phyloP scores from a whole-genome alignment of 1,140 invertebrate genomes.

The Fopius arisanus region DNA sequence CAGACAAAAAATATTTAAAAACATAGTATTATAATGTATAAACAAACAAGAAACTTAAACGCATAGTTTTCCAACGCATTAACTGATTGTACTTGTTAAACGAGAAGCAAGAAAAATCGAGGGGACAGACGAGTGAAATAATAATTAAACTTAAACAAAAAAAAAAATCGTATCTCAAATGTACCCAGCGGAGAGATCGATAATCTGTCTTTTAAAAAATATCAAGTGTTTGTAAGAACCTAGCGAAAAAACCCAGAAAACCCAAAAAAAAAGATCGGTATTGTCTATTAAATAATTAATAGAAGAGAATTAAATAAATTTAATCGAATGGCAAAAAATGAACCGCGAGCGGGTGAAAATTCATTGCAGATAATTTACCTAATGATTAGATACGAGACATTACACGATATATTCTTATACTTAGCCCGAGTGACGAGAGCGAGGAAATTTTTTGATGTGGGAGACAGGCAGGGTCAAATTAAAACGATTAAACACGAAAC shows the following conservation, averaged over 20 bases:
- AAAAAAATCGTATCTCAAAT: constrained; percentile 19
- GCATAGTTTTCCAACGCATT: constrained; percentile 28
- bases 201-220: constrained; percentile 45
- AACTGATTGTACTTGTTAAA: constrained; percentile 13
- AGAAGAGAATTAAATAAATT: constrained; percentile 12
- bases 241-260: constrained; percentile 4
- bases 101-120: background rate
- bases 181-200: constrained; percentile 12
- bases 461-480: constrained; percentile 27
- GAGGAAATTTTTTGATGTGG: background rate
- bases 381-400: constrained; percentile 19
- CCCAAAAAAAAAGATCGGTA: constrained; percentile 47
- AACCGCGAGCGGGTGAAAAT: constrained; percentile 44
- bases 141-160: background rate
- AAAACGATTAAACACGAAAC: background rate
- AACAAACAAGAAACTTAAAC: constrained; percentile 20
- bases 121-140: background rate
- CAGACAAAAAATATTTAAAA: constrained; percentile 46
- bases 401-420: constrained; percentile 56
- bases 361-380: constrained; percentile 38
- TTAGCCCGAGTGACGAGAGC: constrained; percentile 30
- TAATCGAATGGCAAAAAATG: constrained; percentile 35
- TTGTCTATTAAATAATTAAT: constrained; percentile 47
- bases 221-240: constrained; percentile 60
- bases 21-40: constrained; percentile 55